A percentile compares a stretch with the other conserved stretches of the same genome.
Evolutionary conservation across 2,888 invertebrate genomes (phyloP).

Genomic region (Oligia strigilis): DNA sequence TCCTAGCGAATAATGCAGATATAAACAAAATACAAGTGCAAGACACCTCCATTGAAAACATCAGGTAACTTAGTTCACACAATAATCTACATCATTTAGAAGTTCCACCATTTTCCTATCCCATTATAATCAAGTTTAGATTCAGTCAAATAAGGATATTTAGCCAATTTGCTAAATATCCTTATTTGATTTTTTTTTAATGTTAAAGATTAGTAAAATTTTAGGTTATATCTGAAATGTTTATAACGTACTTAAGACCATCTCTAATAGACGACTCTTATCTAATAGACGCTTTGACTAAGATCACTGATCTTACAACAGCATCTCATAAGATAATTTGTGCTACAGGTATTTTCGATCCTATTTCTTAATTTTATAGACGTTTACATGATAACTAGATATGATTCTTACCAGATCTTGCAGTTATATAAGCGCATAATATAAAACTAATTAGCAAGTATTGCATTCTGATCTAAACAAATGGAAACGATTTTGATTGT

Average conservation of each 20-base stretch:
- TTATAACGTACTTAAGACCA: background rate
- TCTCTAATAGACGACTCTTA: no score
- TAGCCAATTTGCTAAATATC: background rate
- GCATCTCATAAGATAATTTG: no score
- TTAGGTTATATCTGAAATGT: conserved; percentile 47
- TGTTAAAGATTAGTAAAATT: conserved; percentile 1
- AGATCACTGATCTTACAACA: no score
- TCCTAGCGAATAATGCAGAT: conserved; percentile 80
- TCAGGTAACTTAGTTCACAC: conserved; percentile 69
- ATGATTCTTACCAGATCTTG: no score
- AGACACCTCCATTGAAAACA: conserved; percentile 70
- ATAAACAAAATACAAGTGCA: conserved; percentile 77
- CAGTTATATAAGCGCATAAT: no score
- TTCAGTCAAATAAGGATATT: background rate
- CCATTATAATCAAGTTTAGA: background rate
- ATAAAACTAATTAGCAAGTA: no score
- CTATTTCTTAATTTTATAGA: no score
- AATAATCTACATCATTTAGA: background rate
- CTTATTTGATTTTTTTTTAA: background rate
- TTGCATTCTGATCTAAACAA: no score
- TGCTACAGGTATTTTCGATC: no score
- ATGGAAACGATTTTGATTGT: no score
- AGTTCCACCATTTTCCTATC: background rate
- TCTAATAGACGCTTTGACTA: no score
- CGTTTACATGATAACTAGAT: no score